Base-by-base conservation (phyloP, 1,140 invertebrate genomes). In the Ylistrum balloti region DNA sequence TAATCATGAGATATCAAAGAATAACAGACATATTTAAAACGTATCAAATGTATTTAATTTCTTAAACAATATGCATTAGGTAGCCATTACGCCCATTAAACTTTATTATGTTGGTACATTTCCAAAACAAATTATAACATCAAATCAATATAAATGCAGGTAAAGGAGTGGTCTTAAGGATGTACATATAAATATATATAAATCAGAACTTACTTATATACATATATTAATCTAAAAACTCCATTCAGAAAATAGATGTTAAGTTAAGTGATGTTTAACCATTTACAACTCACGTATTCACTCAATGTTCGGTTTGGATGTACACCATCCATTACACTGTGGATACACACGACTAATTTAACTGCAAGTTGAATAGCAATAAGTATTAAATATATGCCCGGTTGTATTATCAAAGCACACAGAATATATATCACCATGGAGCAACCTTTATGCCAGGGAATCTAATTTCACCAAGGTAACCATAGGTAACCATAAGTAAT, bases 21-120 rank as follows among this genome's bases (percentile, higher is more conserved):
- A 74, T 28, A 74, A 74, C 56, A 74, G 9, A 28, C 5, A 74
- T 17, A n/a, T 74, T 28, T 0, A n/a, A 5, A n/a, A 28, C 56
- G 28, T 74, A 74, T 74, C 13, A 74, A 74, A 74, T 74, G 41
- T 74, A 74, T 74, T 74, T 74, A 7, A n/a, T 74, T 74, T 74
- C 45, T 74, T 28, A 74, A 74, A 74, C 56, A 74, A 74, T 74
- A 74, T 74, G n/a, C n/a, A 74, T 74, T 28, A 28, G 28, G n/a
- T 28, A 74, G 56, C 22, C 56, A 17, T 74, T 74, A 74, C 22
- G 17, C 28, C n/a, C 56, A 74, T 28, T 28, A 74, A 74, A 74
- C 13, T 38, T 38, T 38, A 38, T 38, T 38, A 38, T 38, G 56
- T 28, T 74, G 56, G n/a, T 74, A 74, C 28, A 28, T n/a, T 28